phyloP scores from a whole-genome alignment of 2,888 invertebrate species.

The Horisme vitalbata region DNA sequence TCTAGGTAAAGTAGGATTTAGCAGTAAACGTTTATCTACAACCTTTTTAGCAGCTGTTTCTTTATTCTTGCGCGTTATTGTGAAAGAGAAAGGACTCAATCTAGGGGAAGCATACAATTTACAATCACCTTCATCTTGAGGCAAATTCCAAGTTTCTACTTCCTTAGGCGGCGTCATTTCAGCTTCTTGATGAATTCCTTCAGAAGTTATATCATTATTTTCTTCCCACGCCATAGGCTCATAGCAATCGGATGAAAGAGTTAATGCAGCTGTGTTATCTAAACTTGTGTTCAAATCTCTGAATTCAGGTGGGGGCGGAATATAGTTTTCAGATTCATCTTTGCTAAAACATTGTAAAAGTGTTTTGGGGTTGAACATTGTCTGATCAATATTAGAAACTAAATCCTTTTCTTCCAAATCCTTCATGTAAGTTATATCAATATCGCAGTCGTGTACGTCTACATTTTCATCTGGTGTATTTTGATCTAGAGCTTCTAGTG shows the following conservation, averaged over 20 bases:
- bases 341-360: conserved; percentile 53
- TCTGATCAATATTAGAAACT: conserved; percentile 48
- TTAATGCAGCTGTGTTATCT: not conserved
- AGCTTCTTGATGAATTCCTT: conserved; percentile 25
- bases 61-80: conserved; percentile 37
- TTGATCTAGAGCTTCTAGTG: conserved; percentile 2
- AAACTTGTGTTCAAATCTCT: conserved; percentile 34
- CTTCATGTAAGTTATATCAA: not conserved
- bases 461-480: conserved; percentile 1
- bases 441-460: conserved; percentile 5
- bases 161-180: conserved; percentile 43
- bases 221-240: conserved; percentile 22
- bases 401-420: conserved; percentile 5
- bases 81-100: conserved; percentile 33
- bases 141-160: conserved; percentile 60
- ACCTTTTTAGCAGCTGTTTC: not conserved
- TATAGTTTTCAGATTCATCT: conserved; percentile 40
- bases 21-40: conserved; percentile 8
- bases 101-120: conserved; percentile 13
- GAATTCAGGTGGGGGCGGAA: conserved; percentile 65
- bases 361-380: conserved; percentile 66
- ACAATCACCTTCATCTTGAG: conserved; percentile 35
- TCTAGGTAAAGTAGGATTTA: conserved; percentile 17
- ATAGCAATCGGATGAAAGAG: conserved; percentile 19
- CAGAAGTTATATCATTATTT: not conserved